Evolutionary conservation across 2,113 vertebrate genomes (phyloP).

Genomic region (Dipodomys merriami): DNA sequence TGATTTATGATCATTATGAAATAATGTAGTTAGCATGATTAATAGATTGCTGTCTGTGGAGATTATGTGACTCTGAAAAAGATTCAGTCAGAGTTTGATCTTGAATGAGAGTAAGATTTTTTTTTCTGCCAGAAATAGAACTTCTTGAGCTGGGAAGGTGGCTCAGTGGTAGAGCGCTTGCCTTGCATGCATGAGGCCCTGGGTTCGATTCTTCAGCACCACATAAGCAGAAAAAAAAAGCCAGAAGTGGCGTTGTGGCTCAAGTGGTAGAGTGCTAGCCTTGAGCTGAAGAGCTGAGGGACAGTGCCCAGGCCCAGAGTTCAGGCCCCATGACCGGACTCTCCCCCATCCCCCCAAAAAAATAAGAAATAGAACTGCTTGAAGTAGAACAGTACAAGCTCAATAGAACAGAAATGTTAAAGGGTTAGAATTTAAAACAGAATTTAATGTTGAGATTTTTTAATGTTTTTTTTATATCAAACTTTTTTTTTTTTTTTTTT

Average conservation of each 20-base stretch:
- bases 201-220: too few species aligned
- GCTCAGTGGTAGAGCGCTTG: too few species aligned
- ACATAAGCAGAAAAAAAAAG: too few species aligned
- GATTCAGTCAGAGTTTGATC: conserved; percentile 35
- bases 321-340: too few species aligned
- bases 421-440: conserved; percentile 56
- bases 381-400: neutral
- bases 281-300: too few species aligned
- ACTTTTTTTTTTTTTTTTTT: conserved; percentile 56
- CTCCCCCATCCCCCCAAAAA: too few species aligned
- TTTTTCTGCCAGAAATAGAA: neutral
- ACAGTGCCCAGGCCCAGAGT: too few species aligned
- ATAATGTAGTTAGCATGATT: conserved; percentile 22
- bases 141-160: neutral
- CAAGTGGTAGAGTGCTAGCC: too few species aligned
- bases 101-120: conserved; percentile 47
- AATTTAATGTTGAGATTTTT: conserved; percentile 51
- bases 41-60: neutral
- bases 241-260: too few species aligned
- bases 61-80: neutral
- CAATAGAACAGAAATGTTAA: neutral
- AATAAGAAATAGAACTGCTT: neutral
- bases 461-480: conserved; percentile 23
- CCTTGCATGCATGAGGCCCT: too few species aligned
- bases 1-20: neutral